Evolutionary conservation across 2,113 vertebrate species (phyloP), one percentile per base, ranked within the genome.

Genomic region (Dipodomys stephensi): DNA sequence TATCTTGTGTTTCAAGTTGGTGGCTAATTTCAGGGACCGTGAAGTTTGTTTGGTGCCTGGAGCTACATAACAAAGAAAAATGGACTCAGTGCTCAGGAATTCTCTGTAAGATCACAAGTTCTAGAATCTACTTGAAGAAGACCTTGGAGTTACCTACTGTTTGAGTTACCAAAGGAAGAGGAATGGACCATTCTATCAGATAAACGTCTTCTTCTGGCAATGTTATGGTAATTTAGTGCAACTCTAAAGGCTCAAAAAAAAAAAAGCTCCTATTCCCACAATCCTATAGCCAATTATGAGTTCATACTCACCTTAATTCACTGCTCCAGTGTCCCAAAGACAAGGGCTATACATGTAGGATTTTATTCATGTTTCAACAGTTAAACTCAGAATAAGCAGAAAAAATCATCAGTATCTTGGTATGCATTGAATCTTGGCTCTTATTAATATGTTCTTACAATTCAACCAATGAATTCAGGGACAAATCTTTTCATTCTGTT

Each of bases 1-100:
- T 92, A 95, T 94, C 95, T 94, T 93, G 96, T 96, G 91, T 96
- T 76, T 95, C 69, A 94, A 93, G 87, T 93, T 92, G 95, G 91
- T 92, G 91, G 94, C 81, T 94, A 94, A 97, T 96, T 97, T 96
- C 88, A 94, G 93, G 92, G 96, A 91, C 78, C 87, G 84, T 76
- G 78, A 96, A 96, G 86, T 60, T 91, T 94, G 77, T 86, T 86
- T 95, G 73, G 93, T 94, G 81, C 87, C 65, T 92, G 73, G 81
- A 94, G 95, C 81, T 92, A 62, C 72, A 73, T 85, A 83, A 94
- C 77, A 85, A 92, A 93, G 92, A 94, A 90, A 96, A 97, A 94
- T 93, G 73, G 84, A 95, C 74, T 80, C 69, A 11, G 60, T 3
- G 6, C 30, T 82, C 27, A 78, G 62, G 83, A 95, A 92, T 68